Percentiles rank a stretch among this genome's conserved stretches.
phyloP scores from a whole-genome alignment of 1,140 invertebrate species.

The Ruditapes philippinarum region DNA sequence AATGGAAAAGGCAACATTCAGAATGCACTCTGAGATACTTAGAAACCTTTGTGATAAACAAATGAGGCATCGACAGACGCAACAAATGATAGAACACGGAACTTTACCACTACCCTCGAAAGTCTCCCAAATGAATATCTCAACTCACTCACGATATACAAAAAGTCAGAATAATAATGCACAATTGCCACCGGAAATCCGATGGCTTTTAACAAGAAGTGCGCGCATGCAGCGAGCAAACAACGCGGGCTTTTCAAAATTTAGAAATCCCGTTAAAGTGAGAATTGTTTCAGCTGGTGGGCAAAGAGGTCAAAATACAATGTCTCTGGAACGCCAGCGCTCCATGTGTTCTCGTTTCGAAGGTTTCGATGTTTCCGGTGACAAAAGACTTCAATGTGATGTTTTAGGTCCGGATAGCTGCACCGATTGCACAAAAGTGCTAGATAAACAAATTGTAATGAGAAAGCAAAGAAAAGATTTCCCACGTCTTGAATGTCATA shows the following conservation, averaged over 20 bases:
- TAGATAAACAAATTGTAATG: constrained; percentile 55
- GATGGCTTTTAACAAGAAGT: constrained; percentile 66
- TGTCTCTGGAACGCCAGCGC: constrained; percentile 44
- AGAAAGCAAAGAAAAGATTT: constrained; percentile 66
- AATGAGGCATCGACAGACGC: neutral
- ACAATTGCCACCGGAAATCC: constrained; percentile 43
- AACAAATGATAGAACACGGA: constrained; percentile 29
- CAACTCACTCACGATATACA: neutral
- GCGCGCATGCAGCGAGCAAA: constrained; percentile 68
- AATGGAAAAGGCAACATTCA: constrained; percentile 71
- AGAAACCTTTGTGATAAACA: constrained; percentile 63
- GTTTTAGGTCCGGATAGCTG: constrained; percentile 72
- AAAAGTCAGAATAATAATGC: neutral
- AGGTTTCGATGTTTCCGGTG: neutral
- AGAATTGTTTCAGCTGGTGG: constrained; percentile 68
- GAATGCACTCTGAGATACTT: constrained; percentile 66
- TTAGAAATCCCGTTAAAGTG: constrained; percentile 61
- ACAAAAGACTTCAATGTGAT: constrained; percentile 67
- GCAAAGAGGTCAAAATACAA: neutral
- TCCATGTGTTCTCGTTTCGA: constrained; percentile 65
- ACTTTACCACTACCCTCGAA: neutral
- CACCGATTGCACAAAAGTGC: constrained; percentile 68
- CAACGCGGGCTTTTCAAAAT: constrained; percentile 70
- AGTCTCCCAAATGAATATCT: neutral
- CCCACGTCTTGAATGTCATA: constrained; percentile 71